Base-by-base conservation (phyloP, 2,888 invertebrate species). In the Chloromyia formosa region DNA sequence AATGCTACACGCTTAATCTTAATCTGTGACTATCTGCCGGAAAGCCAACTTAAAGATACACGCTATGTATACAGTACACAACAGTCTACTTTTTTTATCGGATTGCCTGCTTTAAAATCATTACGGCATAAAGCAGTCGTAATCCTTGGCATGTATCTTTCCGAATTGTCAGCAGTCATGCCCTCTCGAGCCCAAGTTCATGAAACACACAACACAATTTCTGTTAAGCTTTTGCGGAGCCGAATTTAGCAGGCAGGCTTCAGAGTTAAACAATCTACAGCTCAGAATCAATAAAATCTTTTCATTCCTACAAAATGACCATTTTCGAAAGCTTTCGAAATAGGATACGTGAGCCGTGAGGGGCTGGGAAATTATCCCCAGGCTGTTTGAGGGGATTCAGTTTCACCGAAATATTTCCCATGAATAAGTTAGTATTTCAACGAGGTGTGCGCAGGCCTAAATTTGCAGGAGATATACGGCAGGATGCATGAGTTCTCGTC, bases 201-300 rank as follows among this genome's bases (percentile, higher is more conserved):
- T 35, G 66, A 45, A 35, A 66, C 5, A n/a, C 66, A 45, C 66
- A 66, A 66, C 66, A 66, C 22, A 66, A 45, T 66, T 14, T 18
- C 4, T 23, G 49, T 66, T 66, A 49, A 49, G 66, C 66, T 66
- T 66, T 66, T 22, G 4, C 10, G 3, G 4, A 62, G 9, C 40
- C 40, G 62, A 5, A 45, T n/a, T 10, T n/a, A 22, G 23, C n/a
- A 35, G 27, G 7, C 66, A 45, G 12, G 4, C 45, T 22, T 7
- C 49, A 49, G 49, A n/a, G 5, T n/a, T 7, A n/a, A 49, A n/a
- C 14, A 18, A 12, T 22, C 22, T 22, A 45, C 49, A 35, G 9
- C 4, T 18, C 5, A 66, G 45, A 66, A 66, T 66, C 66, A 66
- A 66, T 66, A 40, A 62, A 35, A 35, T 62, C 16, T 66, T 49